Evolutionary conservation across 2,797 vertebrate species (phyloP), one percentile per base, ranked within the genome.

Genomic region (Neoniphon sammara): DNA sequence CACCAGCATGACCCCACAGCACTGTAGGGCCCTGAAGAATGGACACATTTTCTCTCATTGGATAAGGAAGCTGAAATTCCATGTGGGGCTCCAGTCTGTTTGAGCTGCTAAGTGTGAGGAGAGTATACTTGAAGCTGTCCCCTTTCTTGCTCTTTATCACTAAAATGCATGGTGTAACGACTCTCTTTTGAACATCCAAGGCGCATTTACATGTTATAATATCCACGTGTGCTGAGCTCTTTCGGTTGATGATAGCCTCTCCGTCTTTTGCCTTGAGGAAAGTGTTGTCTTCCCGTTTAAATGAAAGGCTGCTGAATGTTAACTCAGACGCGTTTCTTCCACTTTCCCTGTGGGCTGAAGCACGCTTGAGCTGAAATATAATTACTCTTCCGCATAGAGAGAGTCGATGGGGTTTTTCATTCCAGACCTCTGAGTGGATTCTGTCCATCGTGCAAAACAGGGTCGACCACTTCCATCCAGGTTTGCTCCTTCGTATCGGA

Each of bases 21-120:
- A 98, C 66, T 0, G 94, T 94, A 31, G 97, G 97, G 6, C 98
- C 97, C 58, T 82, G 64, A 53, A 96, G 87, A 78, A 99, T 86
- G 4, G 62, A 87, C 70, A 97, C 54, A 2, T 68, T 60, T 5
- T 94, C 93, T 20, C 83, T 83, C 44, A 96, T 85, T 53, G 94
- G 90, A 85, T 96, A 93, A 11, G 92, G 88, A n/a, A 97, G 85
- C 27, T 87, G 91, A 86, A 98, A 97, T 77, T 91, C 87, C 50
- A 96, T 67, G 44, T 85, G 75, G 0, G 84, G 85, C 80, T 95
- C 93, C 77, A 96, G 92, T 0, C 66, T 74, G 82, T 94, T 93
- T 14, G 89, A 90, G 36, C 52, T 84, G 72, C 90, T 94, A 78
- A 97, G 81, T 31, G 93, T 87, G 17, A 97, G 73, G 1, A 97